Evolutionary conservation across 92 coral and sea anemone genomes (phyloP).

Genomic region (Paramuricea clavata): DNA sequence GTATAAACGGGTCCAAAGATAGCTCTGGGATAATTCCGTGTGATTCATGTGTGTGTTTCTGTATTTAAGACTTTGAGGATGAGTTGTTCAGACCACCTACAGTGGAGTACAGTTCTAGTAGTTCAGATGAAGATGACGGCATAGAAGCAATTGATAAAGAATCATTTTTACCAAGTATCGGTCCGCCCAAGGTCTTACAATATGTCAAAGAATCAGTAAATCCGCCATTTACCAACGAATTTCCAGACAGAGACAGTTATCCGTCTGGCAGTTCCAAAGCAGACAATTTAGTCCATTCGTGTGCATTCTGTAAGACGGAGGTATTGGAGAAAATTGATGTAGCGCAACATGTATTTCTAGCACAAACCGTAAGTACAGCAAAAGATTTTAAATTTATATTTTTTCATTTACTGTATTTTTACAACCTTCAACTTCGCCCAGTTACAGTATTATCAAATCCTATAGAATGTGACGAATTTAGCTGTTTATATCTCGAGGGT

Average conservation of each 20-base stretch:
- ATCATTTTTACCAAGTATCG: slow-evolving; percentile 88
- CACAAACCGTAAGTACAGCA: slow-evolving; percentile 5
- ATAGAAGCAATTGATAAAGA: slow-evolving; percentile 68
- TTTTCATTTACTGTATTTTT: background rate
- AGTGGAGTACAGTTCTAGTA: slow-evolving; percentile 83
- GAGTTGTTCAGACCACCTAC: slow-evolving; percentile 85
- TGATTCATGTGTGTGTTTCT: background rate
- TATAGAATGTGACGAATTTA: no score
- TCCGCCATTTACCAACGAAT: slow-evolving; percentile 81
- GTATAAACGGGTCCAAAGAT: no score
- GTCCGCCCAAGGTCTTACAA: slow-evolving; percentile 97
- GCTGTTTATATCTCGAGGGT: no score
- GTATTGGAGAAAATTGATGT: slow-evolving; percentile 78
- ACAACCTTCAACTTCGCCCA: no score
- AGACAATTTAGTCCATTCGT: slow-evolving; percentile 32
- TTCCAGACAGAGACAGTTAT: slow-evolving; percentile 46
- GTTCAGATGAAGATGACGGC: slow-evolving; percentile 83
- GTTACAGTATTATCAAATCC: no score
- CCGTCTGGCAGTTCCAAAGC: background rate
- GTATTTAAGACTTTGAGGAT: slow-evolving; percentile 56
- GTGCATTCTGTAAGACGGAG: slow-evolving; percentile 81
- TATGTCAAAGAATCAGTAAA: slow-evolving; percentile 92
- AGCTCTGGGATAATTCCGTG: no score
- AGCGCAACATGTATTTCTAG: slow-evolving; percentile 35
- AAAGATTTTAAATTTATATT: background rate